Evolutionary conservation across 2,888 invertebrate genomes (phyloP), one percentile per base, ranked within the genome.

Genomic region (Phymatocera aterrima): DNA sequence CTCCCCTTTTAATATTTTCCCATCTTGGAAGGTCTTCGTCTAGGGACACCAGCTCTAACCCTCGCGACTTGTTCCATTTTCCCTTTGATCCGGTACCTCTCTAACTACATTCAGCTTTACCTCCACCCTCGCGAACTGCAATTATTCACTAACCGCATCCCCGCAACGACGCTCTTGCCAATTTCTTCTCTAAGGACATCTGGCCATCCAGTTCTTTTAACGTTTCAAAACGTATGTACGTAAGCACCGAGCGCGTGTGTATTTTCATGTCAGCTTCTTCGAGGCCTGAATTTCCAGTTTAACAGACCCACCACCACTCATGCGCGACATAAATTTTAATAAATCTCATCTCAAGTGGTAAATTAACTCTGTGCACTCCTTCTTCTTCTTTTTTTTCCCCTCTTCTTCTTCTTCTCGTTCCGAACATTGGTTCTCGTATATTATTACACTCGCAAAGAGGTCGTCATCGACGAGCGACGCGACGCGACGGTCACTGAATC

Each of bases 281-380:
- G 6, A 54, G n/a, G n/a, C 64, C 40, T 37, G 64, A 34, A 64
- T 64, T 64, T 64, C 21, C 10, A 15, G 21, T 24, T 28, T 1
- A 28, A 57, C 28, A 3, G 37, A 64, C 21, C 34, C 64, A n/a
- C n/a, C n/a, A n/a, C n/a, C n/a, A 37, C 37, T 37, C 64, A 18
- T 18, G 31, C 46, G 46, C 4, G 79, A 79, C 80, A 81, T 79
- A 82, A 83, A 87, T 86, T 86, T 86, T 85, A 85, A 86, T 87
- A 86, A 87, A 87, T 87, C 87, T 83, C 83, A 81, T 80, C n/a
- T n/a, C 83, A 82, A 83, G 82, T 83, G 82, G 83, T 86, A 86
- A 87, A 87, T 87, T 85, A 86, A 85, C 1, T 87, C 85, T 79
- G 78, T 79, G 82, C 81, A 78, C 78, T 81, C 77, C 68, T 77